Base-by-base conservation (phyloP, 2,113 vertebrate genomes). In the Salvator merianae region DNA sequence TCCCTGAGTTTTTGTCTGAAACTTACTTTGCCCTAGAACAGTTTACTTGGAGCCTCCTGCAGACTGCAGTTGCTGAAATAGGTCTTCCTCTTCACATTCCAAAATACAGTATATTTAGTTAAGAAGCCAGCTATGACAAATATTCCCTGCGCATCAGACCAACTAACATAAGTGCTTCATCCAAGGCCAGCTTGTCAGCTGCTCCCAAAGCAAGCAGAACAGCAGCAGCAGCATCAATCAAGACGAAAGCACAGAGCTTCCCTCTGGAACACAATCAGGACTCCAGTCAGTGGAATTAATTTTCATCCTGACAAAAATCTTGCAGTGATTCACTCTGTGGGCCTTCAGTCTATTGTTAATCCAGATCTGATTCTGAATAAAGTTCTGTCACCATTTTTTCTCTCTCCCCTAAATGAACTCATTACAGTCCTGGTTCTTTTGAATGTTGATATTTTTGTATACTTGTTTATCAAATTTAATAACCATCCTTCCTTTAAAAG, bases 121-220 rank as follows among this genome's bases (percentile, higher is more conserved):
- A 30, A 91, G 68, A 84, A 72, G 82, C 24, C 34, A 13, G 77
- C 72, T 79, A 71, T 84, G 75, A 86, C 59, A 89, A 91, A 89
- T 53, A 88, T 47, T 84, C 30, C 77, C 87, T 81, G 26, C 36
- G 76, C 26, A 73, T 88, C 88, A 83, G 55, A 79, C 53, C 84
- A 89, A 75, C 62, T 79, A 88, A 30, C 86, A 87, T 4, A 75
- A 80, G 63, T 36, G 50, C 53, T 71, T 88, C 71, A 84, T 76
- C 68, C 71, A 70, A 83, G 90, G 20, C 22, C 34, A 79, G 59
- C 77, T 73, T 83, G 66, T 79, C 73, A 88, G 32, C 38, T 81
- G 70, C 38, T 81, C n/a, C 83, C 71, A 89, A 53, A 89, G 6
- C 28, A 84, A 86, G 73, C 36, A 81, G 73, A 1, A 38, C 55